A percentile compares a stretch with the other conserved stretches of the same genome.
phyloP scores from a whole-genome alignment of 1,140 invertebrate species.

The Cryptotermes secundus region DNA sequence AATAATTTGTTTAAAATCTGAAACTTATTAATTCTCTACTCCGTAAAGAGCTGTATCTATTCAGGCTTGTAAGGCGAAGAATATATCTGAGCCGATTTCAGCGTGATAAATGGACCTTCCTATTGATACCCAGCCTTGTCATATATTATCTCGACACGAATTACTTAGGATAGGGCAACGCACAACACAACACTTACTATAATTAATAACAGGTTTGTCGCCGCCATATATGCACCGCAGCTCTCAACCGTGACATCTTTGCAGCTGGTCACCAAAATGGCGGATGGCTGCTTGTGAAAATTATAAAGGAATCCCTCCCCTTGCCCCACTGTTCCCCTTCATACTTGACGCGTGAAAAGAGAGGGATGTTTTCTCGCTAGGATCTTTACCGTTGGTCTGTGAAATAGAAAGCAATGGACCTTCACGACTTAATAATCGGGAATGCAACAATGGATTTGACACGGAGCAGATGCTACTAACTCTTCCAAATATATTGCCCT shows the following conservation, averaged over 20 bases:
- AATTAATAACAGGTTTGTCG: conserved; percentile 19
- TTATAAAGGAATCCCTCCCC: conserved; percentile 2
- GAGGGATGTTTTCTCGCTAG: conserved; percentile 15
- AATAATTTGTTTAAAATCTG: too few relatives aligned
- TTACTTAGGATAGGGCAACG: not conserved
- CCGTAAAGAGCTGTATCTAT: too few relatives aligned
- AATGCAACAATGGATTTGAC: conserved; percentile 12
- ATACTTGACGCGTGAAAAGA: not conserved
- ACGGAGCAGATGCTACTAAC: not conserved
- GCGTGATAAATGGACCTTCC: not conserved
- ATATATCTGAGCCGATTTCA: not conserved
- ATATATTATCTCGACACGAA: conserved; percentile 10
- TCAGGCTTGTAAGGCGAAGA: too few relatives aligned
- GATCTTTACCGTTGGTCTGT: conserved; percentile 30
- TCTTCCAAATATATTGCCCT: not conserved
- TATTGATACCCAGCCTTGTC: not conserved
- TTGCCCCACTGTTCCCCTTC: not conserved
- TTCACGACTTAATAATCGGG: conserved; percentile 23
- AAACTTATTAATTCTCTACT: too few relatives aligned
- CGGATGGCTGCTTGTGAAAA: conserved; percentile 8
- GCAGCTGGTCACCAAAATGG: conserved; percentile 17
- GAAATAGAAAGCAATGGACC: conserved; percentile 25
- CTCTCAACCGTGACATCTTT: conserved; percentile 9
- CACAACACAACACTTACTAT: not conserved
- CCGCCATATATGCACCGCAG: not conserved